A percentile compares a stretch with the other conserved stretches of the same genome.
Evolutionary conservation across 2,888 invertebrate genomes (phyloP).

Genomic region (Meta bourneti): DNA sequence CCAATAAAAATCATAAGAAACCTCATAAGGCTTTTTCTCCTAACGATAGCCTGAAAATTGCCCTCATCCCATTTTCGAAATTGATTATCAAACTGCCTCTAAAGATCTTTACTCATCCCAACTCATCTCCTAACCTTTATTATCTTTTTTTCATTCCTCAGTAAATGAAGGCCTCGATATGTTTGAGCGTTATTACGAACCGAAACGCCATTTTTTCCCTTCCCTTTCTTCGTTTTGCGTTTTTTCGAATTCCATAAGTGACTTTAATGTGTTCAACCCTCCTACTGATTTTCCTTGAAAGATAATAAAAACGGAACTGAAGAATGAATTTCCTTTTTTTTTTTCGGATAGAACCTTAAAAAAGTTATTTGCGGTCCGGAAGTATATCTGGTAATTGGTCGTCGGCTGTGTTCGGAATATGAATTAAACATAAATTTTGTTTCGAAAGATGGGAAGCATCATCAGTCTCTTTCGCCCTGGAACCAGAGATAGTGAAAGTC

Average conservation of each 20-base stretch:
- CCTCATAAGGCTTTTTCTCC: background rate
- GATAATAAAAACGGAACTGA: too few relatives aligned
- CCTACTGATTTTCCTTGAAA: too few relatives aligned
- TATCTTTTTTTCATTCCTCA: background rate
- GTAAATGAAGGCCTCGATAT: background rate
- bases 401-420: background rate
- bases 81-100: background rate
- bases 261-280: background rate
- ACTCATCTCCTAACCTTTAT: background rate
- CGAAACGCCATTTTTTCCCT: background rate
- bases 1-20: background rate
- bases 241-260: background rate
- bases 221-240: background rate
- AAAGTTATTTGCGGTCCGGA: background rate
- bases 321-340: background rate
- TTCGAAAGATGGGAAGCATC: background rate
- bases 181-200: background rate
- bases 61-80: background rate
- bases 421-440: constrained; percentile 48
- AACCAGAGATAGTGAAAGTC: background rate
- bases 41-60: background rate
- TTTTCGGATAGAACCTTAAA: background rate
- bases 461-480: background rate
- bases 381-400: constrained; percentile 5
- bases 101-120: background rate